Conservation (phyloP, 2,113 vertebrate species). For the Sinocyclocheilus maitianheensis region DNA sequence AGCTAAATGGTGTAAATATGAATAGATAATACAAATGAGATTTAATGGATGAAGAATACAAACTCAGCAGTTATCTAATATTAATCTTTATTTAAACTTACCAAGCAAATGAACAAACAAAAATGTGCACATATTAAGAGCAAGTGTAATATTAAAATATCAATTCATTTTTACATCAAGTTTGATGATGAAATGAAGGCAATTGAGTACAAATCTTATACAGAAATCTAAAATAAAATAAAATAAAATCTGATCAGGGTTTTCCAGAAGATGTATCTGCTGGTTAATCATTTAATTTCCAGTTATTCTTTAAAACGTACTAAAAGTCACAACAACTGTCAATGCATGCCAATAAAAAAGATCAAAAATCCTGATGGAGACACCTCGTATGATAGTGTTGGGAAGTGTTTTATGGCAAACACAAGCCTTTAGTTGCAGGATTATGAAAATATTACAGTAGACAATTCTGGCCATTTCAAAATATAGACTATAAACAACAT, state of each 20-base stretch:
- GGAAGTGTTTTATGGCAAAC: neutral
- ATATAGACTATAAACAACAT: slow-evolving; percentile 24
- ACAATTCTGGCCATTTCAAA: neutral
- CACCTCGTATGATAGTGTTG: neutral
- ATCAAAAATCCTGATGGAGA: neutral
- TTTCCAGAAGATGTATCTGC: neutral
- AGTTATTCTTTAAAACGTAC: neutral
- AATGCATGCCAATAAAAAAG: slow-evolving; percentile 5
- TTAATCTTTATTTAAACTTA: slow-evolving; percentile 22
- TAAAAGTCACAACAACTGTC: slow-evolving; percentile 4
- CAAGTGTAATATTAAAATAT: slow-evolving; percentile 13
- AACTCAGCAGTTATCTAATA: neutral
- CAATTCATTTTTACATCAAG: neutral
- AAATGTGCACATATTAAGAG: slow-evolving; percentile 28
- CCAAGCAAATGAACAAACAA: neutral
- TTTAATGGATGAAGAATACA: slow-evolving; percentile 1
- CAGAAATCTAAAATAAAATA: neutral
- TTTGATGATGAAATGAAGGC: neutral
- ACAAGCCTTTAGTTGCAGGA: neutral
- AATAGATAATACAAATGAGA: neutral
- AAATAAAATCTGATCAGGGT: neutral
- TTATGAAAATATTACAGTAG: neutral
- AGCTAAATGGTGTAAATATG: neutral
- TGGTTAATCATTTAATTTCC: neutral
- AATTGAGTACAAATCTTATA: neutral